Evolutionary conservation across 2,888 invertebrate species (phyloP), one percentile per base, ranked within the genome.

Genomic region (Ennomos quercinarius): DNA sequence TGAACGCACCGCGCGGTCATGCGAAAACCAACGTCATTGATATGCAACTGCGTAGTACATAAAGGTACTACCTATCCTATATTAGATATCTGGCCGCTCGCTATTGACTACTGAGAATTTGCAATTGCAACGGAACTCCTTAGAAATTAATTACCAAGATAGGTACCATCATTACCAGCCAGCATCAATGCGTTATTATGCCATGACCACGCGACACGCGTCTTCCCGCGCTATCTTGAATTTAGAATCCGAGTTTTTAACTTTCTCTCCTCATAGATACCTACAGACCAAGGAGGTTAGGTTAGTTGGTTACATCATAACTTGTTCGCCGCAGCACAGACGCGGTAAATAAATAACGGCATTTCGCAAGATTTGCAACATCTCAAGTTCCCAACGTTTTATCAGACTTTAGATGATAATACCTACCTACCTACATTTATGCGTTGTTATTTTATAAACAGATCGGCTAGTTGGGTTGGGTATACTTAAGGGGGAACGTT

Each of bases 211-310:
- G 56, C 63, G 64, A 11, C 57, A 52, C 63, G 56, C 63, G 64
- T 62, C 43, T 64, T 60, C 52, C 54, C 68, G 62, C 63, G 61
- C 46, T 43, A 57, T 42, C 9, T 63, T 57, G 57, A 64, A 63
- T 55, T 58, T 61, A 38, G 63, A 66, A 60, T 49, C 42, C 43
- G 36, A 65, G 60, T 59, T 63, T 60, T 61, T 60, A 61, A 69
- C 69, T 69, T 69, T 69, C 69, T 55, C 68, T 67, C 35, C 36
- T 27, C 27, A 27, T 27, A 37, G 27, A 11, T n/a, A n/a, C n/a
- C n/a, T 17, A 39, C 47, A 37, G 37, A 42, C 10, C 41, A 46
- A 40, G 49, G 45, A 59, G 54, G 54, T 67, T 63, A 57, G n/a
- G n/a, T n/a, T n/a, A n/a, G n/a, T n/a, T n/a, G n/a, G 17, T 17